Base-by-base conservation (phyloP, 2,113 vertebrate species). In the Echinops telfairi region DNA sequence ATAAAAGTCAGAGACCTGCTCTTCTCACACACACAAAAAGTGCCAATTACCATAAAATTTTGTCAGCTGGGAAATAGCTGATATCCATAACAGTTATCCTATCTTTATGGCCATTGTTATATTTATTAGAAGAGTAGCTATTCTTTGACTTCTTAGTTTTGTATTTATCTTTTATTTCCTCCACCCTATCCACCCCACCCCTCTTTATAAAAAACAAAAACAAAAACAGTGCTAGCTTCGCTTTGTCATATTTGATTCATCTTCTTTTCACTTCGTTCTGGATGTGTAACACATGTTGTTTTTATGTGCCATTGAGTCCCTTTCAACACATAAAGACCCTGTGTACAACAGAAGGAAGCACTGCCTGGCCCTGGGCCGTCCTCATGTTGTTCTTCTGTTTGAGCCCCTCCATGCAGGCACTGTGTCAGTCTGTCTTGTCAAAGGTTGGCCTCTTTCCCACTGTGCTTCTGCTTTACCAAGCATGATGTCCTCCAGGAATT, bases 61-160 rank as follows among this genome's bases (percentile, higher is more conserved):
- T 60, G 3, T 68, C 47, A 83, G 64, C 3, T 43, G 57, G 94
- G 68, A 71, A 78, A 47, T 29, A 17, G 38, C 38, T 87, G 73
- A 36, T 53, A 12, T 85, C 95, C 6, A 25, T 60, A 79, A 23
- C 7, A 36, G 23, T 25, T 31, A 75, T 53, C 92, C n/a, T 92
- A 23, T 90, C 64, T 53, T 38, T n/a, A 22, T 58, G 16, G 58
- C 31, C 22, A 47, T 8, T 78, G 4, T 22, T n/a, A 23, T 25
- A 70, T 80, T 85, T 85, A 78, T 80, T 60, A 73, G 47, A 91
- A 91, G 33, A 79, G n/a, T 31, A 75, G 8, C 36, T 86, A 22
- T 7, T 90, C 17, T 93, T 2, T 27, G 85, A 83, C 33, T 29
- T 4, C 47, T 81, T 22, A 80, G 27, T 57, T 78, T 85, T 14